Conservation (phyloP, 2,113 vertebrate genomes). For the Astatotilapia flaviijosephi region DNA sequence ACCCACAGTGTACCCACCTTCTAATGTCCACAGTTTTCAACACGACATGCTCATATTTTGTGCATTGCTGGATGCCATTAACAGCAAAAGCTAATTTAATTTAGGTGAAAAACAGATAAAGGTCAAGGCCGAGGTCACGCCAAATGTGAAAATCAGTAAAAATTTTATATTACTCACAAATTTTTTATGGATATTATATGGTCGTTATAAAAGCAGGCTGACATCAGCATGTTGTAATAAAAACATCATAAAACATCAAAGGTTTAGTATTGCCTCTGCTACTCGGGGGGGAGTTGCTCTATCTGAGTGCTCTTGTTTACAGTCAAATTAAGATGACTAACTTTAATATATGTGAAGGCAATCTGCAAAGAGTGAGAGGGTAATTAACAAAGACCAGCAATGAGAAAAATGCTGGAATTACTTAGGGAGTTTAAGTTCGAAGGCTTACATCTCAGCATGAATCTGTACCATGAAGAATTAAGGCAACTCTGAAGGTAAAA, state of each 20-base stretch:
- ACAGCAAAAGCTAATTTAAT: not conserved
- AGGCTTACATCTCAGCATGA: not conserved
- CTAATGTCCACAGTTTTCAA: not conserved
- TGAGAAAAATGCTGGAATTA: not conserved
- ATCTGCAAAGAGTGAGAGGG: not conserved
- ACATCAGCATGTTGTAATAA: not conserved
- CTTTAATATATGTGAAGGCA: not conserved
- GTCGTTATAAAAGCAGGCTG: not conserved
- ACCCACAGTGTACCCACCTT: not conserved
- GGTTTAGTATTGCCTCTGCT: not conserved
- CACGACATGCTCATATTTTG: not conserved
- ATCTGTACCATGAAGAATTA: not conserved
- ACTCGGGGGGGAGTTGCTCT: not conserved
- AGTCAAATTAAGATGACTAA: not conserved
- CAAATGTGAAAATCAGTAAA: not conserved
- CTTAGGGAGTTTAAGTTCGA: not conserved
- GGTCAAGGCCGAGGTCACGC: not conserved
- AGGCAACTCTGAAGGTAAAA: not conserved
- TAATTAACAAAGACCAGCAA: not conserved
- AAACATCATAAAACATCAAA: not conserved
- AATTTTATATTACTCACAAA: rapidly evolving
- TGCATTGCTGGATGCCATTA: not conserved
- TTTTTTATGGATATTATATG: not conserved
- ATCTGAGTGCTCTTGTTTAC: not conserved
- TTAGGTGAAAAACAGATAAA: not conserved